Base-by-base conservation (phyloP, 2,888 invertebrate genomes). In the Cecidostiba fungosa region DNA sequence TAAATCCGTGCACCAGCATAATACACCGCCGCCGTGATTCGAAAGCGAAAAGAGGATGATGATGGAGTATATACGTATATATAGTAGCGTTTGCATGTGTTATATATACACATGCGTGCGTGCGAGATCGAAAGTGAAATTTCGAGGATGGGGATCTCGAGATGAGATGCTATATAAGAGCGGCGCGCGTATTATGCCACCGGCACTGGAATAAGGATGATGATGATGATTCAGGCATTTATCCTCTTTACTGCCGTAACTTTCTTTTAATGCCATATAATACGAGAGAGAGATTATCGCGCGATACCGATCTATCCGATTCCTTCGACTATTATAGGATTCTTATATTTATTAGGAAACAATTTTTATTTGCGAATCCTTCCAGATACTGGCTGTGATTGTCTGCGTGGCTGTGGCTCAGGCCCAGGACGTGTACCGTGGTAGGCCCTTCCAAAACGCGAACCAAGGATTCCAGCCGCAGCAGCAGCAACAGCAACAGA, bases 341-440 rank as follows among this genome's bases (percentile, higher is more conserved):
- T 50, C 19, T 50, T 50, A 1, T 50, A 50, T 1, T 50, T 50
- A 50, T 50, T 10, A 16, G 19, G 50, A 50, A 19, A n/a, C 6
- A 54, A 43, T 12, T 43, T 43, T 43, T 0, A 12, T 12, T 10
- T 10, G 12, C 32, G 32, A 32, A 32, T 36, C 69, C 29, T 69
- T 50, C 3, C 86, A 93, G 92, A 89, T 91, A 62, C 59, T 93
- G 87, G 89, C 90, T 86, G 89, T 90, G 87, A 88, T 92, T 84
- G 83, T 92, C 88, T 92, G 93, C 74, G 86, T 91, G 86, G 91
- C 91, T 39, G 89, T 90, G 43, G 93, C 92, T 70, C 92, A 93
- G 84, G 72, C 36, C 66, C 90, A 92, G 80, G 88, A 88, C 70
- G 69, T 69, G 43, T 66, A 82, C 36, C 36, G 82, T 0, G 86